A percentile compares a stretch with the other conserved stretches of the same genome.
phyloP scores from a whole-genome alignment of 2,113 vertebrate species.

The Himantopus leucocephalus region DNA sequence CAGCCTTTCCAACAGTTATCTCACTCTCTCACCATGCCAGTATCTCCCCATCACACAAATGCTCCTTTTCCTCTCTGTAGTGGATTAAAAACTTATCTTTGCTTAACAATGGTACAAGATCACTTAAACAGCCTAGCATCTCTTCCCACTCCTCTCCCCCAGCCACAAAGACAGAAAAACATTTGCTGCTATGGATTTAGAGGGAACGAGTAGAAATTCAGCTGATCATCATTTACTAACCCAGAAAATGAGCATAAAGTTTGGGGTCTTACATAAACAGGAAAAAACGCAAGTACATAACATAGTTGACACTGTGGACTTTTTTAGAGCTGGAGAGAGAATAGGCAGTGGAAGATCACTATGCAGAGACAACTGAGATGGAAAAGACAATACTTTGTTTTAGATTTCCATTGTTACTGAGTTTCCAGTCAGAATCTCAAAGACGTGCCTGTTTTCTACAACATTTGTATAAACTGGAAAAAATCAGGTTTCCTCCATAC shows the following conservation, averaged over 20 bases:
- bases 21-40: slow-evolving; percentile 25
- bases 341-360: not conserved
- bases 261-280: not conserved
- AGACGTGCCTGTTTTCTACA: not conserved
- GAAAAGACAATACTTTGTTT: not conserved
- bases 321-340: not conserved
- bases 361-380: not conserved
- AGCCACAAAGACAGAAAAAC: not conserved
- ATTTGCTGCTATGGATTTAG: not conserved
- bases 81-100: slow-evolving; percentile 56
- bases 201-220: not conserved
- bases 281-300: not conserved
- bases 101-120: slow-evolving; percentile 7
- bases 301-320: not conserved
- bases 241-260: not conserved
- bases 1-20: slow-evolving; percentile 41
- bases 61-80: not conserved
- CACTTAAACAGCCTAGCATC: not conserved
- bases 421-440: not conserved
- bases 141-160: not conserved
- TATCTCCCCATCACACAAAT: slow-evolving; percentile 33
- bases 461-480: not conserved
- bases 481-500: not conserved
- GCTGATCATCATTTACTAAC: not conserved
- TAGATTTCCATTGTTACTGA: not conserved